Evolutionary conservation across 2,113 vertebrate genomes (phyloP), one percentile per base, ranked within the genome.

Genomic region (Cyprinus carpio): DNA sequence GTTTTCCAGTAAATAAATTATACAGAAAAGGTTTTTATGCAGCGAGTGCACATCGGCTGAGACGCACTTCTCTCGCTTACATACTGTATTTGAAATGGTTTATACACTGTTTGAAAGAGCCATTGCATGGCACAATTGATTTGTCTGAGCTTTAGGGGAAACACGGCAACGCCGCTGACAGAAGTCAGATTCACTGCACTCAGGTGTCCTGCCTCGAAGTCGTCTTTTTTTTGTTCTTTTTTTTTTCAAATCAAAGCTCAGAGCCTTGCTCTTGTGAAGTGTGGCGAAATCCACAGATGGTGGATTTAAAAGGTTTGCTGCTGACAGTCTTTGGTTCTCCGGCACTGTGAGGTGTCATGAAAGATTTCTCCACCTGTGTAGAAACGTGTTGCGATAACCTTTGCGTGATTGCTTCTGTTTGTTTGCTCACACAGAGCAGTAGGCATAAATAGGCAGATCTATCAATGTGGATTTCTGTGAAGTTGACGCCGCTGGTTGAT

Each of bases 211-310:
- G 67, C 8, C 82, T 77, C 29, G 25, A 71, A 64, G 65, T 81
- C 64, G 40, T 86, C 77, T 13, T 85, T 27, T 81, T 81, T 85
- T 83, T 81, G 83, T 83, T 34, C 31, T 85, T 27, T 81, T 81
- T 85, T 83, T 81, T 85, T 83, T 34, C 31, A 82, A 88, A 75
- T 82, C 64, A 85, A 82, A 82, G 72, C 82, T 86, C 40, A 25
- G 29, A 72, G 78, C 25, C n/a, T 82, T 84, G 71, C 51, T 37
- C 67, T 84, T 88, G 62, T 84, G 62, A 88, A 20, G 75, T 84
- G 82, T 72, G 77, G 31, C 16, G n/a, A 80, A 80, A 75, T 75
- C 56, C 13, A 13, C 64, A 34, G 25, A 79, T 29, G 51, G 25
- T 43, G 40, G 46, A 54, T 77, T 69, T 87, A 54, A 78, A 75